Evolutionary conservation across 1,140 invertebrate species (phyloP).

Genomic region (Drosophila lacteicornis): DNA sequence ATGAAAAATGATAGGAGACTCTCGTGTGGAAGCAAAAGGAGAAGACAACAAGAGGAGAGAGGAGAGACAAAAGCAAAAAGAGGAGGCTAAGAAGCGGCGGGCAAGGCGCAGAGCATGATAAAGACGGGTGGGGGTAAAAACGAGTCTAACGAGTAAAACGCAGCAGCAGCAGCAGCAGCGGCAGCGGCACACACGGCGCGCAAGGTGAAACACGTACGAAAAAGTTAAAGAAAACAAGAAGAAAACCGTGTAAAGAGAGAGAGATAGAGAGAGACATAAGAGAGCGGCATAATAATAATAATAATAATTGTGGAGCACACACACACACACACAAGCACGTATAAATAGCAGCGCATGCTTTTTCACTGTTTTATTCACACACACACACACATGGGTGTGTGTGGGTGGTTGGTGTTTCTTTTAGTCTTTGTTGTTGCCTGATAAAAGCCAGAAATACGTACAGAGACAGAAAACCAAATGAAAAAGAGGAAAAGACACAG

Average conservation of each 20-base stretch:
- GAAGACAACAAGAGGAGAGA: conserved; percentile 8
- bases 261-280: conserved; percentile 1
- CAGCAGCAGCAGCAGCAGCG: conserved; percentile 55
- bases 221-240: conserved; percentile 46
- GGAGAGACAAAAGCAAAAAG: background rate
- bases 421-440: conserved; percentile 14
- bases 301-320: conserved; percentile 76
- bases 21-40: conserved; percentile 12
- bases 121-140: conserved; percentile 36
- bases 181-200: conserved; percentile 46
- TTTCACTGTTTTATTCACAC: conserved; percentile 32
- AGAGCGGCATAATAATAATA: conserved; percentile 70
- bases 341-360: conserved; percentile 58
- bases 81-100: conserved; percentile 1
- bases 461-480: conserved; percentile 54
- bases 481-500: conserved; percentile 21
- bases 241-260: conserved; percentile 40
- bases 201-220: conserved; percentile 76
- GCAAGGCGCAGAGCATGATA: conserved; percentile 10
- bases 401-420: conserved; percentile 31
- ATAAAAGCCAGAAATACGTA: conserved; percentile 55
- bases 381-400: background rate
- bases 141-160: conserved; percentile 75
- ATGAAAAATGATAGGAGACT: conserved; percentile 75
- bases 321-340: conserved; percentile 35